These are phyloP conservation scores for Hozukius guyotensis DNA, from an alignment of 2,797 vertebrate genomes.

Conservation along the genomic window DNA sequence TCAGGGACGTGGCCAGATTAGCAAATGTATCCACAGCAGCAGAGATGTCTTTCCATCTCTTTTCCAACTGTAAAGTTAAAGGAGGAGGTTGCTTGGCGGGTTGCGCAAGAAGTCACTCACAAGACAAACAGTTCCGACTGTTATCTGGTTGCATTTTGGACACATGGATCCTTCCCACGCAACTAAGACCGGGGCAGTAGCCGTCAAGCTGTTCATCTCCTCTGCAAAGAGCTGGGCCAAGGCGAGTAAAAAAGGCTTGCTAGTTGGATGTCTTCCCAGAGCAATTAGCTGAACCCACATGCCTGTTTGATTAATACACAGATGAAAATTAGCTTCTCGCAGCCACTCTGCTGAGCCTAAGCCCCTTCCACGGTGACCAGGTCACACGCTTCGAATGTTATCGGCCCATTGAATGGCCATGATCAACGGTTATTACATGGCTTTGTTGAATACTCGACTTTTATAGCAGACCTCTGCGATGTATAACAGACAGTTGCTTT, in stretches of 20 bases:
- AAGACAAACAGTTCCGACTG: constrained; percentile 24
- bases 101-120: constrained; percentile 14
- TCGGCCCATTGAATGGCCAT: background rate
- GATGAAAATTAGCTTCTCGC: constrained; percentile 71
- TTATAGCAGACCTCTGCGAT: too few species aligned
- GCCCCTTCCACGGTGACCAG: constrained; percentile 31
- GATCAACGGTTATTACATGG: too few species aligned
- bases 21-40: background rate
- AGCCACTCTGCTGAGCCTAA: constrained; percentile 29
- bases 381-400: background rate
- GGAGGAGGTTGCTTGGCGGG: background rate
- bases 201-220: constrained; percentile 58
- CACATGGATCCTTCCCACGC: constrained; percentile 34
- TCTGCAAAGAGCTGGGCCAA: constrained; percentile 50
- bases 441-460: too few species aligned
- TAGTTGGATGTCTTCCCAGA: constrained; percentile 79
- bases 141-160: constrained; percentile 31
- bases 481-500: too few species aligned
- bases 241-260: constrained; percentile 9
- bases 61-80: background rate
- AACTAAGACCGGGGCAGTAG: constrained; percentile 36
- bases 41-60: background rate
- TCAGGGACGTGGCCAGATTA: constrained; percentile 16
- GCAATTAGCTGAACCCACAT: constrained; percentile 79
- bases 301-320: constrained; percentile 82